Evolutionary conservation across 2,113 vertebrate species (phyloP).

Genomic region (Pluvialis apricaria): DNA sequence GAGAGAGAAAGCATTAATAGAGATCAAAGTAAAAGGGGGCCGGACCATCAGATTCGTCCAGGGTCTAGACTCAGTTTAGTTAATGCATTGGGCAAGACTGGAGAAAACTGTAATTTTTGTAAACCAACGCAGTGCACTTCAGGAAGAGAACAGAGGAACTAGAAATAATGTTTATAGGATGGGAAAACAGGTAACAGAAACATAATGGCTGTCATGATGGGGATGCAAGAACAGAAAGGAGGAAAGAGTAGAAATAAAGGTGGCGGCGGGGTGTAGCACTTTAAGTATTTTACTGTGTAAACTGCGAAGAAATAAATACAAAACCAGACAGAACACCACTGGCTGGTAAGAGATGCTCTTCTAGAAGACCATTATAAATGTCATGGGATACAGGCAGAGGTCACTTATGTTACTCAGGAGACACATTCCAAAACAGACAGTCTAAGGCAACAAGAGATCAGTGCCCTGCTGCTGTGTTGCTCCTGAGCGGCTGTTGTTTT

Average conservation of each 20-base stretch:
- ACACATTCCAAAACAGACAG: not conserved
- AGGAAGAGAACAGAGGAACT: not conserved
- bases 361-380: not conserved
- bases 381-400: not conserved
- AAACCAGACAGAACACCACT: not conserved
- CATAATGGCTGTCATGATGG: not conserved
- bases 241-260: not conserved
- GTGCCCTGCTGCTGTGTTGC: not conserved
- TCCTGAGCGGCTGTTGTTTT: not conserved
- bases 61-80: not conserved
- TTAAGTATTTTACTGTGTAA: not conserved
- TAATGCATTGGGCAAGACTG: not conserved
- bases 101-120: not conserved
- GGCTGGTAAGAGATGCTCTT: not conserved
- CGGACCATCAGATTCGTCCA: not conserved
- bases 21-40: not conserved
- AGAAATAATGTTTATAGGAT: not conserved
- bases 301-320: not conserved
- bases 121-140: not conserved
- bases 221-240: not conserved
- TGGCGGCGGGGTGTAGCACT: not conserved
- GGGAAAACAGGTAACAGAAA: not conserved
- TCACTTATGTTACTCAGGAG: not conserved
- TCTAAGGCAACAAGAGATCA: not conserved
- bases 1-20: not conserved